phyloP scores from a whole-genome alignment of 2,797 vertebrate genomes.

The Chiloscyllium punctatum region DNA sequence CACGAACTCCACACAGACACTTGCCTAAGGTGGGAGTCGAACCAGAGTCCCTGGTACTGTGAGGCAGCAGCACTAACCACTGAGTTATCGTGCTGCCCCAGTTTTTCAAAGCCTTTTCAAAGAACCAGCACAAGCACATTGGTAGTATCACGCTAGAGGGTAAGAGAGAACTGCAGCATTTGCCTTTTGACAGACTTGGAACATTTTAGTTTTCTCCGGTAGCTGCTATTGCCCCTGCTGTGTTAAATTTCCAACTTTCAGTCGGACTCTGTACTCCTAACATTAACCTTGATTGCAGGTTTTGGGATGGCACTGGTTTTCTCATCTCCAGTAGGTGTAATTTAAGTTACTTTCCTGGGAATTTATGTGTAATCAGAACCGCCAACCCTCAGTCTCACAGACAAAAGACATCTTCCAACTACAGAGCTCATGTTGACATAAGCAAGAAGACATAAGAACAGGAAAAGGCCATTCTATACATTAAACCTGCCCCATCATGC shows the following conservation, averaged over 20 bases:
- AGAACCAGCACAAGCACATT: background rate
- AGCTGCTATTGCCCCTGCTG: background rate
- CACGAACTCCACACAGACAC: too few relatives aligned
- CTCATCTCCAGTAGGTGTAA: background rate
- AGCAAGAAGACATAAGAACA: background rate
- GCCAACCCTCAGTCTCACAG: too few relatives aligned
- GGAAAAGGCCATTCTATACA: background rate
- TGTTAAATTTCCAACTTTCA: background rate
- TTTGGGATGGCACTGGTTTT: background rate
- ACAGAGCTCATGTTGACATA: background rate
- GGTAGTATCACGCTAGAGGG: background rate
- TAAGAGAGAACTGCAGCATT: background rate
- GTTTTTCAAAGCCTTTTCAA: too few relatives aligned
- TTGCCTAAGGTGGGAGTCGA: too few relatives aligned
- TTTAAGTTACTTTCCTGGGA: background rate
- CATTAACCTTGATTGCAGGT: background rate
- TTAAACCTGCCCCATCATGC: background rate
- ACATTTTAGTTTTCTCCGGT: background rate
- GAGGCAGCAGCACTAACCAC: too few relatives aligned
- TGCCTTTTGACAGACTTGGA: background rate
- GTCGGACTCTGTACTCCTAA: background rate
- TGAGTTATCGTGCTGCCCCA: too few relatives aligned
- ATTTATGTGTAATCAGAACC: background rate
- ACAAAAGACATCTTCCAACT: background rate
- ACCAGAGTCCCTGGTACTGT: too few relatives aligned